A percentile compares a stretch with the other conserved stretches of the same genome.
Evolutionary conservation across 2,888 invertebrate species (phyloP).

Genomic region (Helobdella robusta): DNA sequence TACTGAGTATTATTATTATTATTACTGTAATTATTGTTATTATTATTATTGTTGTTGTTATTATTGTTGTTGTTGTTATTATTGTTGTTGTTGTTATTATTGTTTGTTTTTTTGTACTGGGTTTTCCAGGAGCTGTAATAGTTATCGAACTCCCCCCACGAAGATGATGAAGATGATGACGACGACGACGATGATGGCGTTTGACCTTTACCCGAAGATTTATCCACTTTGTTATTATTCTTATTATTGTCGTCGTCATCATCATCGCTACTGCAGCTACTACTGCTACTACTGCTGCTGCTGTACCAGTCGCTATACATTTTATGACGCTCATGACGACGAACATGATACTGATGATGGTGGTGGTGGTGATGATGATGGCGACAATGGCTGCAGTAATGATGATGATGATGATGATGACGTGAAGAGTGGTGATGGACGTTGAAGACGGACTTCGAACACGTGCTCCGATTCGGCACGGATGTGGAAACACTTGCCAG

Average conservation of each 20-base stretch:
- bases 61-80: not conserved
- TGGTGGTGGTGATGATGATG: not conserved
- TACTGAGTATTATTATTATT: too few relatives aligned
- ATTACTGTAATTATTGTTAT: too few relatives aligned
- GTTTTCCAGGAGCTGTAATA: too few relatives aligned
- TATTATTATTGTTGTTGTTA: not conserved
- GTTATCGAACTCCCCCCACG: conserved; percentile 12
- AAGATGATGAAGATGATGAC: not conserved
- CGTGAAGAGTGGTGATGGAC: too few relatives aligned
- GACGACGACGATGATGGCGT: conserved; percentile 3
- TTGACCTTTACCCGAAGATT: too few relatives aligned
- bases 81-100: too few relatives aligned
- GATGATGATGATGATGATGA: not conserved
- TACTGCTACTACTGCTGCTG: not conserved
- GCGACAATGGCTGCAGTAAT: not conserved
- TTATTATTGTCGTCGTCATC: too few relatives aligned
- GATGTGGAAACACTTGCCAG: not conserved
- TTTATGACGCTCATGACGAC: conserved; percentile 10
- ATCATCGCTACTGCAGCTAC: conserved; percentile 5
- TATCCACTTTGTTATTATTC: too few relatives aligned
- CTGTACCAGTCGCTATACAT: conserved; percentile 1
- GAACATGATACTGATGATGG: conserved; percentile 5
- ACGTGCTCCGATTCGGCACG: not conserved
- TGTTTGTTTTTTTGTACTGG: too few relatives aligned
- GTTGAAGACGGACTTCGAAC: not conserved